Conservation (phyloP, 2,797 vertebrate genomes). For the Eremophila alpestris region DNA sequence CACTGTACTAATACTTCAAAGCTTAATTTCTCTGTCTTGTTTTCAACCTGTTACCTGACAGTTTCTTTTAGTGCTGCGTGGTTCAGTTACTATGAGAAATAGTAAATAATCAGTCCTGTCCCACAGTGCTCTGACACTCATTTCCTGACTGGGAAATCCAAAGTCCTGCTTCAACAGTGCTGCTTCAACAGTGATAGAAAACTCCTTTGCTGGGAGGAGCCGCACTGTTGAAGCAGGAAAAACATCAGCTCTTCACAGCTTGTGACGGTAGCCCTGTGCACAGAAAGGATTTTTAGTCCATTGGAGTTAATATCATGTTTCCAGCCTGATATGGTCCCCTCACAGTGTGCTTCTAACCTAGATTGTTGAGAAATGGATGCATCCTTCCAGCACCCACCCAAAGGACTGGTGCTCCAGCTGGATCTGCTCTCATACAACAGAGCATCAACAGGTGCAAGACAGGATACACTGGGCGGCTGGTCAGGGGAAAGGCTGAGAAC, state of each 20-base stretch:
- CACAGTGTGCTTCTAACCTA: neutral
- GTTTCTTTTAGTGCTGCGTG: neutral
- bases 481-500: neutral
- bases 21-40: neutral
- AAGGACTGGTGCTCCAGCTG: neutral
- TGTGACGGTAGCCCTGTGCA: fast-evolving
- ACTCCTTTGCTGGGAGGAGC: neutral
- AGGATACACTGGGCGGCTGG: neutral
- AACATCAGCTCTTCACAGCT: neutral
- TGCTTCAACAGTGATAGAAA: neutral
- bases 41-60: neutral
- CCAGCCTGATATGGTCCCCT: fast-evolving
- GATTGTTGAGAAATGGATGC: neutral
- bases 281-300: neutral
- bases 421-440: neutral
- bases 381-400: neutral
- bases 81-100: neutral
- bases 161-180: neutral
- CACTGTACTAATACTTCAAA: neutral
- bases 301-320: neutral
- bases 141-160: neutral
- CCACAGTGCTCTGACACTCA: neutral
- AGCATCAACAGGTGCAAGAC: neutral
- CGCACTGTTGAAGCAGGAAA: fast-evolving
- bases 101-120: neutral